Evolutionary conservation across 2,888 invertebrate genomes (phyloP).

Genomic region (Lithosia quadra): DNA sequence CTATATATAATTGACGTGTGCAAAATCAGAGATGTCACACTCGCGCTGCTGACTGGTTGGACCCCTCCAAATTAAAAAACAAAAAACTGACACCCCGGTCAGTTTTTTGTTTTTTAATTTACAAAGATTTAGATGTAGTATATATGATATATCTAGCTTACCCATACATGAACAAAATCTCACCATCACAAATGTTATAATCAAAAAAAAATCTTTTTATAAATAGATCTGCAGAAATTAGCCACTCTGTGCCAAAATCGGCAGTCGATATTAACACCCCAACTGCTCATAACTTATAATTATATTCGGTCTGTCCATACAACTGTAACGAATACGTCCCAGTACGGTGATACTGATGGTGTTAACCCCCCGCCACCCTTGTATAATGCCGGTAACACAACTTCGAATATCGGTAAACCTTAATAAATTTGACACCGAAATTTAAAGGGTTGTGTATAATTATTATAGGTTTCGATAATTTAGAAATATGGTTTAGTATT

Average conservation of each 20-base stretch:
- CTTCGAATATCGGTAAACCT: constrained; percentile 51
- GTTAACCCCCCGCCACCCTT: constrained; percentile 27
- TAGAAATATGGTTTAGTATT: constrained; percentile 34
- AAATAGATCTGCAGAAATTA: neutral
- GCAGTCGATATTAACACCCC: constrained; percentile 41
- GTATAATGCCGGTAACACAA: constrained; percentile 47
- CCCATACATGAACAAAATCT: too few species aligned
- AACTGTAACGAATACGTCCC: constrained; percentile 51
- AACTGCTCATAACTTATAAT: constrained; percentile 50
- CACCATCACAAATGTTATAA: neutral
- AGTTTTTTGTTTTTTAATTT: too few species aligned
- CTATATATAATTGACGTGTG: too few species aligned
- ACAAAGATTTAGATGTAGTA: too few species aligned
- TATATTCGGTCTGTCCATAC: constrained; percentile 53
- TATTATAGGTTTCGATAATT: constrained; percentile 47
- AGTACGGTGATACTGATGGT: constrained; percentile 52
- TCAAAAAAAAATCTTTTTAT: neutral
- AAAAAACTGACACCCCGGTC: too few species aligned
- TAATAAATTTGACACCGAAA: constrained; percentile 53
- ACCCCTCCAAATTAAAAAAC: too few species aligned
- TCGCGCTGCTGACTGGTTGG: too few species aligned
- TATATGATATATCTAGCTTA: too few species aligned
- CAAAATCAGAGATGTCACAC: too few species aligned
- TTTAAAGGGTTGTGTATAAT: constrained; percentile 44
- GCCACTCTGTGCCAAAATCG: constrained; percentile 30